A percentile compares a stretch with the other conserved stretches of the same genome.
Conservation (phyloP, 2,113 vertebrate genomes). For the Anarhynchus alexandrinus region DNA sequence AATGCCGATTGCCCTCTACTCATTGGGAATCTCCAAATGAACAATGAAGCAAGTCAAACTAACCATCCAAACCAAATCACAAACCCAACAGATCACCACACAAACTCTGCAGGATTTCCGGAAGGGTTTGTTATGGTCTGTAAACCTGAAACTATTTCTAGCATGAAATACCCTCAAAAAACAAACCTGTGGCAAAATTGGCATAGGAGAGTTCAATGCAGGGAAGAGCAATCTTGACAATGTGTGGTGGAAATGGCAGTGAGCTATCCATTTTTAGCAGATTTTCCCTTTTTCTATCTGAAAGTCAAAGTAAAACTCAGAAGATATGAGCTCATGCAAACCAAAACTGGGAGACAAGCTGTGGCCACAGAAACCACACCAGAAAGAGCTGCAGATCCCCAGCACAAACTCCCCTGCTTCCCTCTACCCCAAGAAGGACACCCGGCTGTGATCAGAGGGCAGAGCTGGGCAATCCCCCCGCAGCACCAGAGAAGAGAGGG, state of each 20-base stretch:
- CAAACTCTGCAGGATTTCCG: not conserved
- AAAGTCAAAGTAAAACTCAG: not conserved
- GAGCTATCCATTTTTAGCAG: not conserved
- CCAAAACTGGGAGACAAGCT: not conserved
- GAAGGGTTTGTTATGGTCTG: not conserved
- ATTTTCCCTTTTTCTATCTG: not conserved
- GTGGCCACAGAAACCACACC: not conserved
- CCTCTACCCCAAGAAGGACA: not conserved
- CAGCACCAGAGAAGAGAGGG: not conserved
- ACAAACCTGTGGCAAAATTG: not conserved
- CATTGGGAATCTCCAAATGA: not conserved
- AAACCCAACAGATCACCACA: slow-evolving; percentile 1
- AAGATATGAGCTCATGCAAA: not conserved
- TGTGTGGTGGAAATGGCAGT: not conserved
- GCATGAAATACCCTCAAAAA: not conserved
- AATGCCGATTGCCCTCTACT: not conserved
- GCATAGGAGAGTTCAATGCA: not conserved
- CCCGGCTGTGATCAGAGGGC: fast-evolving
- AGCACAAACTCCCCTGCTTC: not conserved
- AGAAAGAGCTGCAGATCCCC: not conserved
- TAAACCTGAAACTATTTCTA: not conserved
- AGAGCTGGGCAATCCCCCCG: not conserved
- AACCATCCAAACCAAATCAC: not conserved
- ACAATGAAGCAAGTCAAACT: not conserved
- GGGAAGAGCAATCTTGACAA: not conserved